Evolutionary conservation across 2,113 vertebrate genomes (phyloP).

Genomic region (Nibea albiflora): DNA sequence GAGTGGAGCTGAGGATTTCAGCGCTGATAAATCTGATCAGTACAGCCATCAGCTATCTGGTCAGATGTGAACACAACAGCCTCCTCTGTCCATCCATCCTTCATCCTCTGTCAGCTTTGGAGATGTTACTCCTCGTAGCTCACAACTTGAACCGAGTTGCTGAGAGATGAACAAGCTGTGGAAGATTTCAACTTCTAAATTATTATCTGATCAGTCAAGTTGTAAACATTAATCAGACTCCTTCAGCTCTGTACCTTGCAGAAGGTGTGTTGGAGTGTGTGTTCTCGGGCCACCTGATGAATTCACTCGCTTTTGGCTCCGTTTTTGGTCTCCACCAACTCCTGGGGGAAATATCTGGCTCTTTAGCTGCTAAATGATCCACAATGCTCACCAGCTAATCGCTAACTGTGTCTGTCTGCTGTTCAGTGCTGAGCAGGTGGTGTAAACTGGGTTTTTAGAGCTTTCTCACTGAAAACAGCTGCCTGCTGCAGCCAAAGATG

Average conservation of each 20-base stretch:
- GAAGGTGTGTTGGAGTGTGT: too few relatives aligned
- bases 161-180: not conserved
- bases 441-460: not conserved
- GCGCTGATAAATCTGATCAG: not conserved
- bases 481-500: too few relatives aligned
- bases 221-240: too few relatives aligned
- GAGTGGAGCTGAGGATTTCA: constrained; percentile 7
- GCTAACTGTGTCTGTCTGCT: not conserved
- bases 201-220: too few relatives aligned
- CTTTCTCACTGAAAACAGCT: not conserved
- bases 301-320: too few relatives aligned
- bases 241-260: too few relatives aligned
- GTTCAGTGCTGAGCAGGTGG: not conserved
- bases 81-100: not conserved
- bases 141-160: not conserved
- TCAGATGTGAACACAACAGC: constrained; percentile 5
- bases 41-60: not conserved
- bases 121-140: not conserved
- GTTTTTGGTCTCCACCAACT: not conserved
- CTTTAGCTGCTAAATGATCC: not conserved
- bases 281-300: not conserved
- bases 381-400: not conserved
- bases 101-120: not conserved
- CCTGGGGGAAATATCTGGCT: not conserved
- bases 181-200: not conserved